Conservation (phyloP, 2,888 invertebrate species). For the Zeuzera pyrina region DNA sequence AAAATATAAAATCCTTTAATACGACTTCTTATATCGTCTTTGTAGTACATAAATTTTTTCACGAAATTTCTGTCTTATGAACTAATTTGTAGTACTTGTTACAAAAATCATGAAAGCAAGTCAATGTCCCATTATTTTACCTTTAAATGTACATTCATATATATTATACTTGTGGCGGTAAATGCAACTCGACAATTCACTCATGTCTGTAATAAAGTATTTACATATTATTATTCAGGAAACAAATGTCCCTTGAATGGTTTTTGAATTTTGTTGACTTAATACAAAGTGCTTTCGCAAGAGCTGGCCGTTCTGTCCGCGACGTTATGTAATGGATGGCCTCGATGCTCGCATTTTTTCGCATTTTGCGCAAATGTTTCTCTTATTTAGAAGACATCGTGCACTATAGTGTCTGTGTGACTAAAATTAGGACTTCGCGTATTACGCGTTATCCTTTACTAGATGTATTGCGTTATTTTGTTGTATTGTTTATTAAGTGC, state of each 20-base stretch:
- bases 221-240: conserved; percentile 66
- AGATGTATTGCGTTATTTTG: background rate
- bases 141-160: too few relatives aligned
- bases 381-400: conserved; percentile 39
- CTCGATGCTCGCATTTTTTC: conserved; percentile 23
- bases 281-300: conserved; percentile 62
- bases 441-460: background rate
- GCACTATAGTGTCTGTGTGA: conserved; percentile 16
- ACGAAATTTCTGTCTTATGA: too few relatives aligned
- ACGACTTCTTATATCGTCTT: too few relatives aligned
- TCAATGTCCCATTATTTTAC: too few relatives aligned
- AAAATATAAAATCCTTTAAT: too few relatives aligned
- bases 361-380: conserved; percentile 51
- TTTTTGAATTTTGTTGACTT: conserved; percentile 65
- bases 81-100: too few relatives aligned
- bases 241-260: conserved; percentile 65
- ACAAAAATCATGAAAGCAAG: too few relatives aligned
- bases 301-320: conserved; percentile 52
- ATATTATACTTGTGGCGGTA: too few relatives aligned
- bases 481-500: background rate
- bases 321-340: conserved; percentile 50
- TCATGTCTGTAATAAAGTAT: conserved; percentile 46
- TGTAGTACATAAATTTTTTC: too few relatives aligned
- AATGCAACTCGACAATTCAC: background rate
- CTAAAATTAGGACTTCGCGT: background rate